A percentile compares a stretch with the other conserved stretches of the same genome.
Conservation (phyloP, 2,113 vertebrate genomes). For the Sebastes fasciatus region DNA sequence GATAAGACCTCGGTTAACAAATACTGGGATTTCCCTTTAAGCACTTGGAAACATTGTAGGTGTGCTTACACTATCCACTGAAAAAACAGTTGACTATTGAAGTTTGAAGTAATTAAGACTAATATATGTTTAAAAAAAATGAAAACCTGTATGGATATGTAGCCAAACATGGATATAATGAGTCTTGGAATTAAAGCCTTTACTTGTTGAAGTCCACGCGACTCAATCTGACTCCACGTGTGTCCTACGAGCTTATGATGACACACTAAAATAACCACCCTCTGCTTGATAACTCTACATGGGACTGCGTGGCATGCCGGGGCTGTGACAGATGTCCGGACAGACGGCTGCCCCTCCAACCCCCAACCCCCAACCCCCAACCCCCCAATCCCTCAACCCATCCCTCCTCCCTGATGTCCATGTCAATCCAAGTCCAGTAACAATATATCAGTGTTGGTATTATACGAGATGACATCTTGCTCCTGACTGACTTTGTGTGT, state of each 20-base stretch:
- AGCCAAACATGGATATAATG: not conserved
- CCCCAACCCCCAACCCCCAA: not conserved
- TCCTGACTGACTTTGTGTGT: not conserved
- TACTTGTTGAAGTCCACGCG: not conserved
- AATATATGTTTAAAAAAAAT: not conserved
- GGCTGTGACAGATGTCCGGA: conserved; percentile 20
- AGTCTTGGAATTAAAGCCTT: not conserved
- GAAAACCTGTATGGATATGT: not conserved
- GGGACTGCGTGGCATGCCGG: conserved; percentile 13
- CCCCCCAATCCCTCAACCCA: no score
- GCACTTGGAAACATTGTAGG: not conserved
- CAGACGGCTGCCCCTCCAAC: not conserved
- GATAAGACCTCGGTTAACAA: not conserved
- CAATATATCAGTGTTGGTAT: conserved; percentile 3
- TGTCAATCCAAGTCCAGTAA: conserved; percentile 14
- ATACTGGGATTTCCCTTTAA: not conserved
- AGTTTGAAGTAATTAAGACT: not conserved
- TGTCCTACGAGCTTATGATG: not conserved
- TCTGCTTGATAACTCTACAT: not conserved
- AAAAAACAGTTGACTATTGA: not conserved
- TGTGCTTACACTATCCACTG: not conserved
- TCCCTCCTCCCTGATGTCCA: not conserved
- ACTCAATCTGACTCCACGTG: not conserved
- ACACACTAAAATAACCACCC: conserved; percentile 27
- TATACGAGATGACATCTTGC: conserved; percentile 12